These are phyloP conservation scores for Engraulis encrasicolus DNA, from an alignment of 2,113 vertebrate genomes.

Conservation along the genomic window DNA sequence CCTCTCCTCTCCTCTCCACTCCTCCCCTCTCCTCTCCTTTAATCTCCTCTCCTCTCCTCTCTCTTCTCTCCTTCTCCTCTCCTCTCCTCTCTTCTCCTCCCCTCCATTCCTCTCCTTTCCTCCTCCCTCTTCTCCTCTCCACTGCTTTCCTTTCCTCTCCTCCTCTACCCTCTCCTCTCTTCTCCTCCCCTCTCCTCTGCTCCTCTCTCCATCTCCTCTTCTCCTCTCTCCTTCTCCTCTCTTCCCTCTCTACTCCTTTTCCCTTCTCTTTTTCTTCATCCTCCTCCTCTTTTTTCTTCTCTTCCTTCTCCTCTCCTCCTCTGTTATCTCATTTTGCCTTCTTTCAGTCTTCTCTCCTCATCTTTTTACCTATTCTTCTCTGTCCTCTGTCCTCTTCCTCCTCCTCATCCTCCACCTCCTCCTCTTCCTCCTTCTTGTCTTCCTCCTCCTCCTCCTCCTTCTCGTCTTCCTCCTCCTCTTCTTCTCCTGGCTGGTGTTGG, in stretches of 20 bases:
- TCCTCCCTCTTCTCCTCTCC: not conserved
- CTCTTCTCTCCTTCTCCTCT: not conserved
- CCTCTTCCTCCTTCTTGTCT: too few species aligned
- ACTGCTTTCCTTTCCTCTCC: not conserved
- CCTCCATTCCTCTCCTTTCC: not conserved
- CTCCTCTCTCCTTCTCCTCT: not conserved
- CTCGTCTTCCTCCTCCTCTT: not conserved
- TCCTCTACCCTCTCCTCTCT: too few species aligned
- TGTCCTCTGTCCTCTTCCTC: not conserved
- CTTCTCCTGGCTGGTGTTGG: too few species aligned
- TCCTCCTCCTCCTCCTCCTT: too few species aligned
- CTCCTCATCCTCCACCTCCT: not conserved
- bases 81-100: not conserved
- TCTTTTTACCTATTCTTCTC: not conserved
- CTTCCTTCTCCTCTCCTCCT: not conserved
- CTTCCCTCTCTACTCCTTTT: not conserved
- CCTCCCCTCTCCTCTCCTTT: not conserved
- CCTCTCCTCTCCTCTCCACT: too few species aligned
- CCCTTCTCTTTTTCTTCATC: not conserved
- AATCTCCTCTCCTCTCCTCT: too few species aligned
- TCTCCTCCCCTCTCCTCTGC: not conserved
- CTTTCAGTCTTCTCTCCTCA: not conserved
- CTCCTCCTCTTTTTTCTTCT: not conserved
- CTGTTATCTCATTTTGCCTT: too few species aligned
- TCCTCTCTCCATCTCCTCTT: not conserved